A percentile compares a stretch with the other conserved stretches of the same genome.
Conservation (phyloP, 2,888 invertebrate species). For the Podabrus alpinus region DNA sequence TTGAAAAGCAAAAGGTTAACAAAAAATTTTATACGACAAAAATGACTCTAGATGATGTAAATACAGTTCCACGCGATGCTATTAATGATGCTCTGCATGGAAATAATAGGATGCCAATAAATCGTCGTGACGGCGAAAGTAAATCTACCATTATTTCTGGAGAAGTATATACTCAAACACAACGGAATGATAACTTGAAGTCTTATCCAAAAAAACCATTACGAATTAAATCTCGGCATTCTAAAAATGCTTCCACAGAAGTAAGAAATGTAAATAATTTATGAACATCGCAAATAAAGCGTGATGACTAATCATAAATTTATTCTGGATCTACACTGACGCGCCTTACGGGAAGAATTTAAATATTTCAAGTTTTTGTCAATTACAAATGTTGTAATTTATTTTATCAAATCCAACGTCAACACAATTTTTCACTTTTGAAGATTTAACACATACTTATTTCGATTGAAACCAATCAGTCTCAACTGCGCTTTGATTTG, state of each 20-base stretch:
- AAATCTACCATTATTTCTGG: background rate
- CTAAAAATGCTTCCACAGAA: background rate
- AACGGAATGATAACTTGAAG: background rate
- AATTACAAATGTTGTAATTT: too few species aligned
- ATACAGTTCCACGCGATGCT: background rate
- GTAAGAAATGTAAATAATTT: background rate
- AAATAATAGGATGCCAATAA: background rate
- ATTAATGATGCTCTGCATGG: background rate
- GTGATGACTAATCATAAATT: background rate
- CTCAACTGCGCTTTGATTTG: too few species aligned
- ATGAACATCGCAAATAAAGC: background rate
- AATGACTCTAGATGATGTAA: background rate
- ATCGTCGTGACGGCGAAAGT: background rate
- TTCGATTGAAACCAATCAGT: too few species aligned
- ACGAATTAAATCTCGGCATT: background rate
- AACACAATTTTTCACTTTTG: too few species aligned
- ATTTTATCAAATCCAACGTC: too few species aligned
- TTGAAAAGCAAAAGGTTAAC: conserved; percentile 47
- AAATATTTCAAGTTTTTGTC: too few species aligned
- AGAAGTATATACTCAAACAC: background rate
- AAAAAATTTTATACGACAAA: background rate
- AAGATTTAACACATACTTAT: too few species aligned
- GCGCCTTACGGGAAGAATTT: too few species aligned
- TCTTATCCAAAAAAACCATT: conserved; percentile 1
- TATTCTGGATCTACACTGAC: too few species aligned